Base-by-base conservation (phyloP, 2,888 invertebrate genomes). In the Euproctis similis region DNA sequence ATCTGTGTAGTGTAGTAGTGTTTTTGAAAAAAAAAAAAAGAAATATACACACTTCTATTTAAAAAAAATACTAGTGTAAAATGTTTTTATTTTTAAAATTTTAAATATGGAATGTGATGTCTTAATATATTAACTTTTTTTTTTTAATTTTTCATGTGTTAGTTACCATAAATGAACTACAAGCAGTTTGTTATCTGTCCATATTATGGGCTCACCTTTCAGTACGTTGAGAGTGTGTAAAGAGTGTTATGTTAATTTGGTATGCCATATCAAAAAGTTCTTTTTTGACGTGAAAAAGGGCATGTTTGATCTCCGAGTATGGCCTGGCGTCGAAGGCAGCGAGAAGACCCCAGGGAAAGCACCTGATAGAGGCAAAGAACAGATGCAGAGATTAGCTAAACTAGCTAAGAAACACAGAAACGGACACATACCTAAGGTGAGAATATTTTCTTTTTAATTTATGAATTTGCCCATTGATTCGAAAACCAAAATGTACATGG, bases 361-460 rank as follows among this genome's bases (percentile, higher is more conserved):
- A 0, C 89, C 90, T 8, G 92, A 93, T 54, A 85, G 89, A 6
- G 92, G 90, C 26, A 92, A 93, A 66, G 93, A 94, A 37, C 93
- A 94, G 68, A 95, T 95, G 93, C 94, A 94, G 60, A 77, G 94
- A 21, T 81, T 98, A 1, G 92, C 93, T 0, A 97, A 97, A 81
- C 77, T 98, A 23, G 94, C 94, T 0, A 98, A 98, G 72, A 96
- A 96, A 62, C 96, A 98, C 66, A 86, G 95, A 31, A 95, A 95
- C 69, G 98, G 98, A 7, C 95, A 97, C 59, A 93, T 99, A 78
- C 92, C 93, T 16, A 95, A 96, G 85, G 90, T 88, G 56, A 36
- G n/a, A n/a, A n/a, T n/a, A n/a, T n/a, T n/a, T n/a, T n/a, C n/a
- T n/a, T n/a, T n/a, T n/a, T n/a, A n/a, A n/a, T n/a, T n/a, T n/a